phyloP scores from a whole-genome alignment of 2,797 vertebrate genomes.

The Pseudomugil tenellus region DNA sequence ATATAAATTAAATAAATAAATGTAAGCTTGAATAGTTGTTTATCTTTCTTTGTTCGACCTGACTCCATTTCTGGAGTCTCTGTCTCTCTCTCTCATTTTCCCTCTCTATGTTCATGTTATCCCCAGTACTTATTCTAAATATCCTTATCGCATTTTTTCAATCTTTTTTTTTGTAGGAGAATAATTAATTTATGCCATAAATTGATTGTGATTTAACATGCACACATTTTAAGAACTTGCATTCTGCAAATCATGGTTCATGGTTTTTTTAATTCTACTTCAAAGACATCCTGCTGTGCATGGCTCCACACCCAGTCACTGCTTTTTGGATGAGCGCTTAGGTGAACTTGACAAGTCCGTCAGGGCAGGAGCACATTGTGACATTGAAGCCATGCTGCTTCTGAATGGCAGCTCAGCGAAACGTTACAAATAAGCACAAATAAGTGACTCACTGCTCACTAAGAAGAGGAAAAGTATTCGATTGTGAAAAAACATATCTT shows the following conservation, averaged over 20 bases:
- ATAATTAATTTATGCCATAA: not conserved
- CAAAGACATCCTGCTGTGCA: not conserved
- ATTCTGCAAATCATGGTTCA: not conserved
- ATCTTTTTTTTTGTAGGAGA: not conserved
- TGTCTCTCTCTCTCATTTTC: not conserved
- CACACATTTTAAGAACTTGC: not conserved
- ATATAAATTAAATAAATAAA: not conserved
- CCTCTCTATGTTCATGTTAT: too few relatives aligned
- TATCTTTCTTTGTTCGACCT: constrained; percentile 13
- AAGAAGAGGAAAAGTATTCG: not conserved
- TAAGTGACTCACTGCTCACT: not conserved
- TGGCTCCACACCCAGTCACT: not conserved
- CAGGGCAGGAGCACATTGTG: not conserved
- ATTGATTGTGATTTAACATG: not conserved
- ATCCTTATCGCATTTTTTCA: not conserved
- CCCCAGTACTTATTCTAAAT: not conserved
- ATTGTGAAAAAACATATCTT: not conserved
- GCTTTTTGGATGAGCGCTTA: not conserved
- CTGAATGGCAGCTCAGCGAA: not conserved
- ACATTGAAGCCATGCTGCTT: not conserved
- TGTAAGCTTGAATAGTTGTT: too few relatives aligned
- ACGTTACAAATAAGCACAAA: not conserved
- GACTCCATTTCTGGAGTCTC: not conserved
- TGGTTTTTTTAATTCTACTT: not conserved
- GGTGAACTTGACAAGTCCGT: not conserved